Base-by-base conservation (phyloP, 2,113 vertebrate species). In the Deroptyus accipitrinus region DNA sequence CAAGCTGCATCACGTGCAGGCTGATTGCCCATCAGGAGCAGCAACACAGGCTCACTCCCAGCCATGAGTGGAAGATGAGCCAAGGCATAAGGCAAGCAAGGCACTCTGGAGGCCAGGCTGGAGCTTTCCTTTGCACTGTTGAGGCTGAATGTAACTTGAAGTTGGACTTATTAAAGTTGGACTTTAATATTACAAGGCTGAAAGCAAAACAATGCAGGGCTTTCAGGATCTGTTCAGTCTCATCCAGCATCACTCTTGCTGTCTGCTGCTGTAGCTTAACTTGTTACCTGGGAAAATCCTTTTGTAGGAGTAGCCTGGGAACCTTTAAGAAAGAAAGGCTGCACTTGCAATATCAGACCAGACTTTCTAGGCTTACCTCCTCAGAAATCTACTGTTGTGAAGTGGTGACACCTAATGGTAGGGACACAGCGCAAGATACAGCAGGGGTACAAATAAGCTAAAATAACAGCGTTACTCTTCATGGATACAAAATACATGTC, bases 341-440 rank as follows among this genome's bases (percentile, higher is more conserved):
- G 18, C 23, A 35, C 73, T 67, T 78, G 22, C 19, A 51, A 8
- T 9, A 13, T 44, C 24, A 41, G 63, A 33, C 28, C 19, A 24
- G 33, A 66, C 22, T 67, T 86, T 62, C 33, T 52, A n/a, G 24
- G 25, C 18, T 69, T 52, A 37, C 0, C 7, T 44, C 42, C 55
- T 92, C 46, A 48, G 69, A 86, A 86, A 77, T 75, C 80, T 94
- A 63, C 59, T 61, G 92, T 48, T 64, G 86, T 69, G 78, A 78
- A 80, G 83, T 88, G 88, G 83, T 75, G 90, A 95, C 95, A 95
- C 88, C 86, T 93, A 91, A 93, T 11, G 83, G 94, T 31, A 59
- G 76, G 41, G 41, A 74, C 64, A 51, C 59, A 44, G 12, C 8
- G 33, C 49, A 82, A 84, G 67, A 78, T 37, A n/a, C 25, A 61